Evolutionary conservation across 2,113 vertebrate genomes (phyloP).

Genomic region (Caranx ignobilis): DNA sequence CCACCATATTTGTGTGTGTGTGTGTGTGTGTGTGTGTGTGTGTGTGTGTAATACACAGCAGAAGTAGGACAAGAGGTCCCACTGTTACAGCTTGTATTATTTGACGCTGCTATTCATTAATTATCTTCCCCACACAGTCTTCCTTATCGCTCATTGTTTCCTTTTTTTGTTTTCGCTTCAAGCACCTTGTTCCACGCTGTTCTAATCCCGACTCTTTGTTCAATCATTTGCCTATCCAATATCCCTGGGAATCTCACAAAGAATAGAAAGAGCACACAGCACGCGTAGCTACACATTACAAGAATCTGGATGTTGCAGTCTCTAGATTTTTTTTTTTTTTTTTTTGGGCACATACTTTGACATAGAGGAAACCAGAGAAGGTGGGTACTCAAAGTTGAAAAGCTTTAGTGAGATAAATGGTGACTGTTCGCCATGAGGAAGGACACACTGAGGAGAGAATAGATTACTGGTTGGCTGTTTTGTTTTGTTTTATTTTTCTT

Average conservation of each 20-base stretch:
- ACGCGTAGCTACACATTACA: slow-evolving; percentile 11
- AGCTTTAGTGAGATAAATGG: slow-evolving; percentile 50
- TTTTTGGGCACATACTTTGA: not conserved
- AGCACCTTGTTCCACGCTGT: slow-evolving; percentile 72
- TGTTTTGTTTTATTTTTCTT: slow-evolving; percentile 27
- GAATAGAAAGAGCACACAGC: slow-evolving; percentile 21
- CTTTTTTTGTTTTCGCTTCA: slow-evolving; percentile 64
- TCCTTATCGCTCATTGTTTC: slow-evolving; percentile 77
- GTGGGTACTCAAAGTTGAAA: slow-evolving; percentile 21
- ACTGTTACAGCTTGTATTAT: slow-evolving; percentile 76
- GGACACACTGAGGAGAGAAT: slow-evolving; percentile 23
- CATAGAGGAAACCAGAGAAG: not conserved
- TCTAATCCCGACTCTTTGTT: slow-evolving; percentile 77
- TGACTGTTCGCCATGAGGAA: slow-evolving; percentile 36
- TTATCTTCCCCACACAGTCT: slow-evolving; percentile 75
- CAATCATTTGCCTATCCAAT: slow-evolving; percentile 58
- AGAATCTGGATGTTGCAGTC: slow-evolving; percentile 25
- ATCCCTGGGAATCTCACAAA: slow-evolving; percentile 62
- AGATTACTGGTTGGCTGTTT: slow-evolving; percentile 26
- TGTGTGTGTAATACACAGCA: slow-evolving; percentile 44
- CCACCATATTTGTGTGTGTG: slow-evolving; percentile 24
- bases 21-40: slow-evolving; percentile 39
- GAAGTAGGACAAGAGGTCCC: slow-evolving; percentile 76
- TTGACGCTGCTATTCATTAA: slow-evolving; percentile 76
- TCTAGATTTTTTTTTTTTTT: slow-evolving; percentile 3